These are phyloP conservation scores for Odontamblyopus rebecca DNA, from an alignment of 2,797 vertebrate genomes.

Conservation along the genomic window DNA sequence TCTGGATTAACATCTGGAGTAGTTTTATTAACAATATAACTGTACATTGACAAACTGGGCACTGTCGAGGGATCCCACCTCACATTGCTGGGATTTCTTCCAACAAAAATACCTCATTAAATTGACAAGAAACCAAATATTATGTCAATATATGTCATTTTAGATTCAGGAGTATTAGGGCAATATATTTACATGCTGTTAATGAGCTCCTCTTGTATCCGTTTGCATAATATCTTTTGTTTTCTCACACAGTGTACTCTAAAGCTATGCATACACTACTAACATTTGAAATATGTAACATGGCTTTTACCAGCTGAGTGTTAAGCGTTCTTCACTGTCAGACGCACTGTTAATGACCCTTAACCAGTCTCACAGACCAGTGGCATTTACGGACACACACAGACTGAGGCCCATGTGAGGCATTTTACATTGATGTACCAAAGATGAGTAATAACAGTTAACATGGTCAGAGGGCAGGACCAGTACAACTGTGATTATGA, in stretches of 20 bases:
- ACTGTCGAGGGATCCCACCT: no score
- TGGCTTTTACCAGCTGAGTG: slow-evolving; percentile 1
- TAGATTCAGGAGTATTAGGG: no score
- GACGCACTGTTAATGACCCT: slow-evolving; percentile 25
- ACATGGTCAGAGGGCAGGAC: neutral
- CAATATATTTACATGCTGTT: no score
- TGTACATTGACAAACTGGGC: no score
- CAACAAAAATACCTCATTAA: no score
- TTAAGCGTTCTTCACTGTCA: slow-evolving; percentile 22
- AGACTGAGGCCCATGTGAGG: slow-evolving; percentile 30
- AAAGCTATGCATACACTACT: slow-evolving; percentile 22
- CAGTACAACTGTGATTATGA: neutral
- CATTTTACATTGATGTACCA: slow-evolving; percentile 36
- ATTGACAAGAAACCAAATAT: no score
- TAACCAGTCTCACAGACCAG: slow-evolving; percentile 19
- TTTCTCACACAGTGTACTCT: no score
- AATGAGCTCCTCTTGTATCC: neutral
- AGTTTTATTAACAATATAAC: no score
- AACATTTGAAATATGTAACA: slow-evolving; percentile 45
- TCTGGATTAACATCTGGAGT: no score
- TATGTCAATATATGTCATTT: no score
- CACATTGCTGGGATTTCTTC: no score
- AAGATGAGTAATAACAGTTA: slow-evolving; percentile 21
- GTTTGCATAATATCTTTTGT: neutral
- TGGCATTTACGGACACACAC: slow-evolving; percentile 33